Conservation (phyloP, 2,113 vertebrate genomes). For the Drymodes brunneopygia region DNA sequence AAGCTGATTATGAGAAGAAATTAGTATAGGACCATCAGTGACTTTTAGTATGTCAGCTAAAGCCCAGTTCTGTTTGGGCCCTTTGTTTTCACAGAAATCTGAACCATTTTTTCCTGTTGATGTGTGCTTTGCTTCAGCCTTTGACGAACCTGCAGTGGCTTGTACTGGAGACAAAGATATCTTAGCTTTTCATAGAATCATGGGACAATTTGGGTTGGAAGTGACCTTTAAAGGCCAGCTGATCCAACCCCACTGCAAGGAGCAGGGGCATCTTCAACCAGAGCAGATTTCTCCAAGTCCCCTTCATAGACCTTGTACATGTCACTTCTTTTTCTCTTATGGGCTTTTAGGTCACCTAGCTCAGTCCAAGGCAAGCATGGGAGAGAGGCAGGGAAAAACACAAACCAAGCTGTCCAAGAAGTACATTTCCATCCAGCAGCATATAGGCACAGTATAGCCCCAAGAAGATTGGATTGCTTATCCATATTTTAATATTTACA, state of each 20-base stretch:
- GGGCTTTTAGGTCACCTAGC: not conserved
- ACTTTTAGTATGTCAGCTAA: not conserved
- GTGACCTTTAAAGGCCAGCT: not conserved
- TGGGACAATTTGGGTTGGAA: not conserved
- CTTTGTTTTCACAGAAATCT: not conserved
- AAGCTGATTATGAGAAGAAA: not conserved
- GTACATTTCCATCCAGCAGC: not conserved
- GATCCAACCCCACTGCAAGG: not conserved
- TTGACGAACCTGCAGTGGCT: rapidly evolving
- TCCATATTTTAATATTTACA: not conserved
- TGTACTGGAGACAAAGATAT: not conserved
- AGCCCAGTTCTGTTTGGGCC: not conserved
- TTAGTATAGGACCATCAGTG: not conserved
- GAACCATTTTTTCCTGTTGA: not conserved
- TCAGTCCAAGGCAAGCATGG: not conserved
- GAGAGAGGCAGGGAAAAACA: not conserved
- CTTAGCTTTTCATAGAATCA: not conserved
- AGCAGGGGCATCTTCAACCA: not conserved
- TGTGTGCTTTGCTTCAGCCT: not conserved
- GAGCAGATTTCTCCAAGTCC: not conserved
- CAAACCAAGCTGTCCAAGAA: not conserved
- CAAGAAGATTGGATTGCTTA: not conserved
- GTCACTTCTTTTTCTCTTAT: not conserved
- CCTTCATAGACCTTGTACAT: rapidly evolving
- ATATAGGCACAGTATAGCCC: not conserved